Percentiles rank a stretch among this genome's conserved stretches.
These are phyloP conservation scores for Sebastiscus albofasciatus DNA, from an alignment of 2,797 vertebrate species.

Conservation along the genomic window DNA sequence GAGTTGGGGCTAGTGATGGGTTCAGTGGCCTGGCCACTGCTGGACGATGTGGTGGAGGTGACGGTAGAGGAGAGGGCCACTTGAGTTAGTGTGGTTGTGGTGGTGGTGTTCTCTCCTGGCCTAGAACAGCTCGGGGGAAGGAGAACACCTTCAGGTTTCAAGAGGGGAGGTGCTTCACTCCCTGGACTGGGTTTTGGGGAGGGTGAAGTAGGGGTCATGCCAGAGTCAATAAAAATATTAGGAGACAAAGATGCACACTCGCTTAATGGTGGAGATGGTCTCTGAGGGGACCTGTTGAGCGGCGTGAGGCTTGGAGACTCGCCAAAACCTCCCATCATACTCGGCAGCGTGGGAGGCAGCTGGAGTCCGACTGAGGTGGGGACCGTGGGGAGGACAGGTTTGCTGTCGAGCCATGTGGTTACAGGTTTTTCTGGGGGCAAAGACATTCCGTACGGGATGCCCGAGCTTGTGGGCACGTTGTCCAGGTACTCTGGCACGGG, in stretches of 20 bases:
- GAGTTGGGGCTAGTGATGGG: slow-evolving; percentile 81
- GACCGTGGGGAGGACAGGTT: slow-evolving; percentile 92
- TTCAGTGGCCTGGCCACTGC: slow-evolving; percentile 76
- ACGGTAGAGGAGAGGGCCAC: slow-evolving; percentile 77
- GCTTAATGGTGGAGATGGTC: slow-evolving; percentile 94
- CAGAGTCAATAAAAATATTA: slow-evolving; percentile 87
- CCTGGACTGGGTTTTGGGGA: slow-evolving; percentile 86
- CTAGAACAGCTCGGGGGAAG: slow-evolving; percentile 85
- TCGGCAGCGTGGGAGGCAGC: slow-evolving; percentile 91
- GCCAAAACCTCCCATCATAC: slow-evolving; percentile 86
- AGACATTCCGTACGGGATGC: slow-evolving; percentile 99
- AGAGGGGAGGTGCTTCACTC: slow-evolving; percentile 78
- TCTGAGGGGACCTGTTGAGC: slow-evolving; percentile 93
- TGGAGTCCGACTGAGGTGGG: slow-evolving; percentile 93
- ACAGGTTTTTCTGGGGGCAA: slow-evolving; percentile 97
- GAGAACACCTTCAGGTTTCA: slow-evolving; percentile 89
- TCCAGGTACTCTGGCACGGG: slow-evolving; percentile 99
- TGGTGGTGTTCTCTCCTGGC: slow-evolving; percentile 82
- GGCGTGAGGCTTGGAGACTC: slow-evolving; percentile 95
- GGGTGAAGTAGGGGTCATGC: slow-evolving; percentile 81
- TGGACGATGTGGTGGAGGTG: slow-evolving; percentile 79
- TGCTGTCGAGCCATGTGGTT: slow-evolving; percentile 98
- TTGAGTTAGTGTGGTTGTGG: slow-evolving; percentile 83
- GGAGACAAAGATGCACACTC: slow-evolving; percentile 96
- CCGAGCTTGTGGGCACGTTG: slow-evolving; percentile 98